These are phyloP conservation scores for Ceratothoa steindachneri DNA, from an alignment of 2,888 invertebrate genomes.

Conservation along the genomic window DNA sequence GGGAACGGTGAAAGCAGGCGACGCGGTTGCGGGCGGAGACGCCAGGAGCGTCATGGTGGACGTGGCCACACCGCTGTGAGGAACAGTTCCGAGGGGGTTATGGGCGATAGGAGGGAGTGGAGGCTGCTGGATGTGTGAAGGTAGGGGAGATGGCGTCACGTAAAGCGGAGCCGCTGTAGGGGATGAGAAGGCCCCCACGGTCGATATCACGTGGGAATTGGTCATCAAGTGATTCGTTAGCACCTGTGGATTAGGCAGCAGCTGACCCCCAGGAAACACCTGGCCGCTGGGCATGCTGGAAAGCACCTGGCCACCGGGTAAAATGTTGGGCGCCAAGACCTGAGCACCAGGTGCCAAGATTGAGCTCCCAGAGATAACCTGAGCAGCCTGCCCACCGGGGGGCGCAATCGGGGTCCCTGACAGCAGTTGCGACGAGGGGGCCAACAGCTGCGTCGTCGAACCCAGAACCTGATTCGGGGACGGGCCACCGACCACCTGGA, in stretches of 20 bases:
- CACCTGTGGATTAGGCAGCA: constrained; percentile 32
- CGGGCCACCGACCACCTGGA: constrained; percentile 33
- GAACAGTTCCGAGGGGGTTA: constrained; percentile 8
- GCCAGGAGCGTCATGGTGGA: constrained; percentile 6
- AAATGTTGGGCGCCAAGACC: constrained; percentile 27
- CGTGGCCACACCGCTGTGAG: constrained; percentile 17
- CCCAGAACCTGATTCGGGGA: constrained; percentile 33
- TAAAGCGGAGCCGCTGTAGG: constrained; percentile 29
- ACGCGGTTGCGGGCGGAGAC: constrained; percentile 22
- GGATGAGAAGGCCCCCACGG: constrained; percentile 14
- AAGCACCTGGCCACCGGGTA: constrained; percentile 37
- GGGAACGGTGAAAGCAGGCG: constrained; percentile 35
- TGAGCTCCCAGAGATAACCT: constrained; percentile 34
- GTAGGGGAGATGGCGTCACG: constrained; percentile 26
- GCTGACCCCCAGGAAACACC: constrained; percentile 25
- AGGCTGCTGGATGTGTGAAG: constrained; percentile 15
- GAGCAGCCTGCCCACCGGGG: constrained; percentile 25
- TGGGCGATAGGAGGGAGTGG: constrained; percentile 21
- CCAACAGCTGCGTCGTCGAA: constrained; percentile 36
- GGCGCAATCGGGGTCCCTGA: constrained; percentile 35
- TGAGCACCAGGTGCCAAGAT: constrained; percentile 30
- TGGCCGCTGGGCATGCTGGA: constrained; percentile 23
- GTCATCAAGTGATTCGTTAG: constrained; percentile 27
- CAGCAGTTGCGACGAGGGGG: constrained; percentile 31
- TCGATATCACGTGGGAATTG: constrained; percentile 32